Evolutionary conservation across 2,797 vertebrate genomes (phyloP).

Genomic region (Australoheros facetus): DNA sequence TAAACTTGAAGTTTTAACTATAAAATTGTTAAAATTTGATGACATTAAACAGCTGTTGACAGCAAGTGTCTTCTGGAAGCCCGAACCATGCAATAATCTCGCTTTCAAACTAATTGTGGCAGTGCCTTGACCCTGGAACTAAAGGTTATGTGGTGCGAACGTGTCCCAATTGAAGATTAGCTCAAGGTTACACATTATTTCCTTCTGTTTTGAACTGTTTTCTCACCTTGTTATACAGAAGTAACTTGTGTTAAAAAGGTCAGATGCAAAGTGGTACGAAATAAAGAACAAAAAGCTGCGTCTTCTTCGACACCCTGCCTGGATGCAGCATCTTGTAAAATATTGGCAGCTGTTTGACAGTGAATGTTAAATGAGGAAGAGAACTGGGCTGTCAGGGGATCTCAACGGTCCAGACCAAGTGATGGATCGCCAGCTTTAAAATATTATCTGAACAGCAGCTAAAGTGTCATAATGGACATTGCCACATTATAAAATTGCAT

Average conservation of each 20-base stretch:
- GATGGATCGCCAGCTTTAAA: constrained; percentile 60
- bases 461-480: constrained; percentile 66
- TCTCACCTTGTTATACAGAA: not conserved
- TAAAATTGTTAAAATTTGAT: not conserved
- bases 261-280: constrained; percentile 43
- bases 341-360: constrained; percentile 45
- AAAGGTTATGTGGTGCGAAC: not conserved
- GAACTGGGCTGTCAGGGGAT: constrained; percentile 22
- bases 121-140: not conserved
- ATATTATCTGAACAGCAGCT: constrained; percentile 52
- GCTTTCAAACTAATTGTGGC: not conserved
- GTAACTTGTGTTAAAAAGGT: not conserved
- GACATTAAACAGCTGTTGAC: not conserved
- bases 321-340: constrained; percentile 39
- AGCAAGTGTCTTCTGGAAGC: not conserved
- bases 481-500: constrained; percentile 63
- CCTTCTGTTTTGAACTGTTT: not conserved
- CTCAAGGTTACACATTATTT: not conserved
- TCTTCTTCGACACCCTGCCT: constrained; percentile 12
- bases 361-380: constrained; percentile 35
- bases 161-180: not conserved
- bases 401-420: constrained; percentile 23
- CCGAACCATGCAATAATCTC: not conserved
- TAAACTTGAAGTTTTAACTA: not conserved
- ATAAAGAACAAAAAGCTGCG: constrained; percentile 37